phyloP scores from a whole-genome alignment of 2,797 vertebrate species.

The Pipistrellus pygmaeus region DNA sequence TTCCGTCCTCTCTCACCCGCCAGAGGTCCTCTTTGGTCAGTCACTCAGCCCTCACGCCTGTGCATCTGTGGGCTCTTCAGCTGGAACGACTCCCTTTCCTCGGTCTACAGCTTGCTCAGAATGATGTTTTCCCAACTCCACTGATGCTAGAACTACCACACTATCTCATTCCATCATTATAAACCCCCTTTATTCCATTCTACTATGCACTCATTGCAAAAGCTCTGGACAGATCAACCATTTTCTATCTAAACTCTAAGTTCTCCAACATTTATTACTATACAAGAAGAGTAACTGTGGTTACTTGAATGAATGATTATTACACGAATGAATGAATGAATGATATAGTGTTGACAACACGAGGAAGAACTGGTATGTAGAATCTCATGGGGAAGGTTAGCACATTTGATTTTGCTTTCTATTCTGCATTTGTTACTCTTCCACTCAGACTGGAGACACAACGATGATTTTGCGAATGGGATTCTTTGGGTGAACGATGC shows the following conservation, averaged over 20 bases:
- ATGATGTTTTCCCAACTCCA: no score
- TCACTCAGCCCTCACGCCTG: fast-evolving
- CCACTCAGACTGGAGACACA: not conserved
- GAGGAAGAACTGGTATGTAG: not conserved
- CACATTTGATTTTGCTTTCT: not conserved
- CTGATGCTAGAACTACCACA: fast-evolving
- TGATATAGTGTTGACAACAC: fast-evolving
- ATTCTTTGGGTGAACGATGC: not conserved
- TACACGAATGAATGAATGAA: not conserved
- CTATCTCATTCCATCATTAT: not conserved
- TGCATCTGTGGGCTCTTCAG: not conserved
- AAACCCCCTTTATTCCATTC: not conserved
- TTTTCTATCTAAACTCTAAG: not conserved
- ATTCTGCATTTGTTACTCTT: not conserved
- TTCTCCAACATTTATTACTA: not conserved
- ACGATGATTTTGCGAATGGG: not conserved
- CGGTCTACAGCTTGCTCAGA: not conserved
- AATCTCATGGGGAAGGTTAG: not conserved
- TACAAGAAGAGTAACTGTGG: not conserved
- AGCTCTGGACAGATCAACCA: not conserved
- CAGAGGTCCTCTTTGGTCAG: no score
- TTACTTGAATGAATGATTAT: not conserved
- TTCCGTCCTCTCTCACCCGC: not conserved
- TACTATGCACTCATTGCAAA: not conserved
- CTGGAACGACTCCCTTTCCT: not conserved